phyloP scores from a whole-genome alignment of 2,888 invertebrate genomes.

The Bembecia ichneumoniformis region DNA sequence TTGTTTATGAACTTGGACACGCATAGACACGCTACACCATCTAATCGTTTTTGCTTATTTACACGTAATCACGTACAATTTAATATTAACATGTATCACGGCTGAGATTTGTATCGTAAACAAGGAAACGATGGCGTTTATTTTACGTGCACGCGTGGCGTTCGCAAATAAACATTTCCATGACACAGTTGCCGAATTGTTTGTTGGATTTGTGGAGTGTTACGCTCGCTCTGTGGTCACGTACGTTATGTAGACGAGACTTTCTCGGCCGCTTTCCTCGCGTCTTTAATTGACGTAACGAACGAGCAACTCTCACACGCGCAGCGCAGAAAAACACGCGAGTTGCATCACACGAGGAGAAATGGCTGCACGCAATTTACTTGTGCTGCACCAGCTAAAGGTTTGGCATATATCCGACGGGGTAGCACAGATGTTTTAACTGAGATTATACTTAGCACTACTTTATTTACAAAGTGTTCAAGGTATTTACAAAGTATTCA shows the following conservation, averaged over 20 bases:
- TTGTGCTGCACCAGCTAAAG: constrained; percentile 58
- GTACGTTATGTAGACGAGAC: constrained; percentile 54
- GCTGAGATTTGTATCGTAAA: too few species aligned
- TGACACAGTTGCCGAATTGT: constrained; percentile 45
- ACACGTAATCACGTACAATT: too few species aligned
- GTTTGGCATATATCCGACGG: background rate
- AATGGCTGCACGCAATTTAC: constrained; percentile 63
- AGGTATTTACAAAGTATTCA: too few species aligned
- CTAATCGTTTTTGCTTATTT: too few species aligned
- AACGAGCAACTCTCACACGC: constrained; percentile 63
- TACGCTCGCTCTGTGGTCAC: constrained; percentile 29
- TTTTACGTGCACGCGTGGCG: constrained; percentile 15
- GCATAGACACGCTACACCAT: too few species aligned
- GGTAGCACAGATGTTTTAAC: too few species aligned
- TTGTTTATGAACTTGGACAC: too few species aligned
- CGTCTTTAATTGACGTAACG: constrained; percentile 65
- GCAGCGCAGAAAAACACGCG: constrained; percentile 53
- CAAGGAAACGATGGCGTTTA: too few species aligned
- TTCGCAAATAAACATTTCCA: constrained; percentile 61
- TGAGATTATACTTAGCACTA: too few species aligned
- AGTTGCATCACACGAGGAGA: constrained; percentile 67
- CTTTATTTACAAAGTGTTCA: too few species aligned
- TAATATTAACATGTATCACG: too few species aligned
- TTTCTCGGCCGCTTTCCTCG: constrained; percentile 68
- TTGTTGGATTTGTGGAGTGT: constrained; percentile 22